A percentile compares a stretch with the other conserved stretches of the same genome.
Evolutionary conservation across 2,888 invertebrate genomes (phyloP).

Genomic region (Incurvaria masculella): DNA sequence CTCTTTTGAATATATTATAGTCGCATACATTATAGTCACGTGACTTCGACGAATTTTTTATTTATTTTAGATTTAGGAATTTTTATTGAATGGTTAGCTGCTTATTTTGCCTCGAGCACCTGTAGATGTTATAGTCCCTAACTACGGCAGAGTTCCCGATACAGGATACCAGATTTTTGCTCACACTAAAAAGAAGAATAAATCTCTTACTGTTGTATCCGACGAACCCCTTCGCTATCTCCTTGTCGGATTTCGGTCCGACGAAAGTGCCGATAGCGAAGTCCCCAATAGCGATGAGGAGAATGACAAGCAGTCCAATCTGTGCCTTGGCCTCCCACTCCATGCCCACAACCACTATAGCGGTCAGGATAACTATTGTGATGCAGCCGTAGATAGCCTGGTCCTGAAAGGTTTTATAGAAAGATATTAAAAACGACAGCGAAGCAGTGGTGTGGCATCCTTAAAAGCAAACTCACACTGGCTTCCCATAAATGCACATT

Average conservation of each 20-base stretch:
- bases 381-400: constrained; percentile 82
- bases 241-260: constrained; percentile 70
- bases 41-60: too few relatives aligned
- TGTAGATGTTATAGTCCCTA: too few relatives aligned
- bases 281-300: constrained; percentile 82
- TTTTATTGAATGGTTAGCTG: neutral
- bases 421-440: too few relatives aligned
- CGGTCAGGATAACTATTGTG: constrained; percentile 76
- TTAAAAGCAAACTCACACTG: too few relatives aligned
- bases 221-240: constrained; percentile 77
- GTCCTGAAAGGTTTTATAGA: too few relatives aligned
- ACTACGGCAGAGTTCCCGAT: neutral
- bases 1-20: too few relatives aligned
- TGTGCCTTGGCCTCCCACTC: constrained; percentile 98
- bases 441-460: too few relatives aligned
- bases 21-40: too few relatives aligned
- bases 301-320: constrained; percentile 76
- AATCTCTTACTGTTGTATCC: constrained; percentile 78
- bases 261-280: constrained; percentile 85
- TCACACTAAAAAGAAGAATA: neutral
- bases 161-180: neutral
- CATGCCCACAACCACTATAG: constrained; percentile 92
- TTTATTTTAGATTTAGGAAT: neutral
- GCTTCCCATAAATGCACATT: too few relatives aligned
- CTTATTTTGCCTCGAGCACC: neutral